Evolutionary conservation across 1,140 invertebrate genomes (phyloP).

Genomic region (Drosophila aff.): DNA sequence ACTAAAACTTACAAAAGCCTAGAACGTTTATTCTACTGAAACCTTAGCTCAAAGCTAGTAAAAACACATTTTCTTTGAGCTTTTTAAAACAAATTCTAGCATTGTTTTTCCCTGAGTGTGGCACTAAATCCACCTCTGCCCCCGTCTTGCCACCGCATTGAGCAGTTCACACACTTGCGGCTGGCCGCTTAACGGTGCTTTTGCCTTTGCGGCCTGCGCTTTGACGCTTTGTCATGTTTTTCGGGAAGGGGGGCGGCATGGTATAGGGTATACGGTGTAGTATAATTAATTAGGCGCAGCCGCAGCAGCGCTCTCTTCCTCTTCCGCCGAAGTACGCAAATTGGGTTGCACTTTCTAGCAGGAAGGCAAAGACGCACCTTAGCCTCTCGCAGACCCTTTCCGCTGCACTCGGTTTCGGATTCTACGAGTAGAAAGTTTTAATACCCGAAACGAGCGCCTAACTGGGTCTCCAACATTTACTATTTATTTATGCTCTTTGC

Average conservation of each 20-base stretch:
- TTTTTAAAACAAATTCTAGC: no score
- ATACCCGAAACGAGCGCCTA: slow-evolving; percentile 30
- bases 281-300: slow-evolving; percentile 60
- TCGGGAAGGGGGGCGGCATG: not conserved
- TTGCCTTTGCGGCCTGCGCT: slow-evolving; percentile 51
- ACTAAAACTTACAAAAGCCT: no score
- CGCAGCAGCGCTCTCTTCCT: slow-evolving; percentile 11
- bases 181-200: slow-evolving; percentile 42
- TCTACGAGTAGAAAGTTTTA: slow-evolving; percentile 41
- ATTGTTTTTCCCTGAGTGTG: slow-evolving; percentile 7
- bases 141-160: not conserved
- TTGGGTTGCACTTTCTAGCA: slow-evolving; percentile 62
- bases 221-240: slow-evolving; percentile 45
- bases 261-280: slow-evolving; percentile 4
- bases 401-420: slow-evolving; percentile 25
- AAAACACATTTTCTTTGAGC: not conserved
- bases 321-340: slow-evolving; percentile 43
- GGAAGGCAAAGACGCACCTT: slow-evolving; percentile 39
- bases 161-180: slow-evolving; percentile 44
- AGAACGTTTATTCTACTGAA: no score
- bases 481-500: slow-evolving; percentile 28
- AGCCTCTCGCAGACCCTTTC: slow-evolving; percentile 6
- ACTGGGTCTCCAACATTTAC: slow-evolving; percentile 13
- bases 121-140: not conserved
- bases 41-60: no score